A percentile compares a stretch with the other conserved stretches of the same genome.
phyloP scores from a whole-genome alignment of 2,888 invertebrate species.

The Leucania comma region DNA sequence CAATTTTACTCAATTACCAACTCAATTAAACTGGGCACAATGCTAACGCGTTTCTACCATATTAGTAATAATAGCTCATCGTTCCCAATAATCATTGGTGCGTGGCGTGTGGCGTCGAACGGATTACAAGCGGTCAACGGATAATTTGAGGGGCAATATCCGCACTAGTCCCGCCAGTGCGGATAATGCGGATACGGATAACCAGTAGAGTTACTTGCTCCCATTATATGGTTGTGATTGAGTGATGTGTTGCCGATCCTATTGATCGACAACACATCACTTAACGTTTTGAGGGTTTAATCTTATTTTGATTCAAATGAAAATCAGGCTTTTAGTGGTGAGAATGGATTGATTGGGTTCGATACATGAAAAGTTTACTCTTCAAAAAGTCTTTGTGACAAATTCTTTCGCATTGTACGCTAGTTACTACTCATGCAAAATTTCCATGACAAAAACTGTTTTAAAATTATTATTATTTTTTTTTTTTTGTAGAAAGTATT shows the following conservation, averaged over 20 bases:
- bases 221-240: slow-evolving; percentile 69
- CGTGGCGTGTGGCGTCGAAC: slow-evolving; percentile 71
- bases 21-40: slow-evolving; percentile 48
- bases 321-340: slow-evolving; percentile 1
- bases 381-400: not conserved
- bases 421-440: not conserved
- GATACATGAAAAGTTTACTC: not conserved
- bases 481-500: too few species aligned
- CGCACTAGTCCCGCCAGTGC: slow-evolving; percentile 66
- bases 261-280: too few species aligned
- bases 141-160: slow-evolving; percentile 80
- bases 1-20: slow-evolving; percentile 49
- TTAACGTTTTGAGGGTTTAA: slow-evolving; percentile 37
- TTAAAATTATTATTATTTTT: too few species aligned
- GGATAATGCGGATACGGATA: slow-evolving; percentile 73
- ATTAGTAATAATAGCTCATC: slow-evolving; percentile 61
- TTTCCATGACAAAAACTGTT: not conserved
- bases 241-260: slow-evolving; percentile 57
- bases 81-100: slow-evolving; percentile 68
- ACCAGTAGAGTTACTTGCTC: slow-evolving; percentile 69
- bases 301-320: slow-evolving; percentile 34
- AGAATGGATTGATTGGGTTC: not conserved
- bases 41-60: slow-evolving; percentile 53
- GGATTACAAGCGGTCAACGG: slow-evolving; percentile 80
- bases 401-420: not conserved